Percentiles rank a stretch among this genome's conserved stretches.
phyloP scores from a whole-genome alignment of 2,888 invertebrate species.

The Agrilus biguttatus region DNA sequence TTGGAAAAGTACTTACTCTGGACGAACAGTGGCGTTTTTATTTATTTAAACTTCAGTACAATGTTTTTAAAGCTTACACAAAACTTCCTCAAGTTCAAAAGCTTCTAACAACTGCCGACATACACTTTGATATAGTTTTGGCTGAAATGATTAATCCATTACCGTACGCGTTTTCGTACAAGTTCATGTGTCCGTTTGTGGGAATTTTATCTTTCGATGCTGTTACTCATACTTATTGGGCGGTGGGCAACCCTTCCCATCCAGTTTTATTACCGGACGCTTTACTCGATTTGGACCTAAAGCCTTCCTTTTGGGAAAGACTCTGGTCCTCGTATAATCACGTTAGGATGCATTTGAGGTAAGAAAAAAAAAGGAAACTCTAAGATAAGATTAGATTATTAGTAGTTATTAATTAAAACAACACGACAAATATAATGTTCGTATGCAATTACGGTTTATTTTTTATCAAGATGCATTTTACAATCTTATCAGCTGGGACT shows the following conservation, averaged over 20 bases:
- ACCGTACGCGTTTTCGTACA: slow-evolving; percentile 13
- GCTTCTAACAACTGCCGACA: slow-evolving; percentile 13
- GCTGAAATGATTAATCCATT: slow-evolving; percentile 12
- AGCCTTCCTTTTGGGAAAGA: slow-evolving; percentile 28
- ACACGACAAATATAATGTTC: too few relatives aligned
- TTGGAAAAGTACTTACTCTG: too few relatives aligned
- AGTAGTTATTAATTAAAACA: too few relatives aligned
- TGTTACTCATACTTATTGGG: slow-evolving; percentile 15
- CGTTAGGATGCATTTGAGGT: too few relatives aligned
- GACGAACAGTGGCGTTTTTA: too few relatives aligned
- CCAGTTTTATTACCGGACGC: slow-evolving; percentile 19
- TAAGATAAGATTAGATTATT: too few relatives aligned
- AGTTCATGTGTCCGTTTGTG: slow-evolving; percentile 11
- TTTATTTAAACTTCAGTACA: slow-evolving; percentile 9
- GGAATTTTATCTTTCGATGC: slow-evolving; percentile 14
- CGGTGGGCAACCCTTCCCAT: slow-evolving; percentile 17
- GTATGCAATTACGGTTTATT: too few relatives aligned
- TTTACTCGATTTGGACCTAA: slow-evolving; percentile 21
- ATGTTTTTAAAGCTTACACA: slow-evolving; percentile 9
- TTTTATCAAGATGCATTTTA: too few relatives aligned
- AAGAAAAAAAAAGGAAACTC: too few relatives aligned
- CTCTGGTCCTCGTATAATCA: slow-evolving; percentile 14
- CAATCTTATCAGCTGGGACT: too few relatives aligned
- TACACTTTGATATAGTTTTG: slow-evolving; percentile 17
- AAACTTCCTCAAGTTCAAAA: slow-evolving; percentile 13